A percentile compares a stretch with the other conserved stretches of the same genome.
Evolutionary conservation across 1,140 invertebrate genomes (phyloP).

Genomic region (Pogonomyrmex californicus): DNA sequence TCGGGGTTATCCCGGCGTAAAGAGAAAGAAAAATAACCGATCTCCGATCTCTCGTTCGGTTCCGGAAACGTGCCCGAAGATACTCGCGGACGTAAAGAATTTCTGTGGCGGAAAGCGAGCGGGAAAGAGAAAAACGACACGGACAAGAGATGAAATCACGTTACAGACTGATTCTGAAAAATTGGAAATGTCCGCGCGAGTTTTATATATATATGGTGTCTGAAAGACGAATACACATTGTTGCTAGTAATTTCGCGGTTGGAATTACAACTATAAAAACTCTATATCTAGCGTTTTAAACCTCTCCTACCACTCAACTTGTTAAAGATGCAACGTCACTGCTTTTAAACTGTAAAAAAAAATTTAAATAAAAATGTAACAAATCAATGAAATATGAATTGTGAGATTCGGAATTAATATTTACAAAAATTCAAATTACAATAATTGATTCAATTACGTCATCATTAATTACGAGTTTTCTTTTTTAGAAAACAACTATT

Average conservation of each 20-base stretch:
- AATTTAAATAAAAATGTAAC: not conserved
- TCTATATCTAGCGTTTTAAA: not conserved
- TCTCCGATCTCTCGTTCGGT: conserved; percentile 48
- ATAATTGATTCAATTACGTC: not conserved
- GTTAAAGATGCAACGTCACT: not conserved
- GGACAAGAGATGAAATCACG: conserved; percentile 45
- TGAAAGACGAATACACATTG: not conserved
- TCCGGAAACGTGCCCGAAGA: conserved; percentile 48
- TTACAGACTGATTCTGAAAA: conserved; percentile 49
- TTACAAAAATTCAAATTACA: not conserved
- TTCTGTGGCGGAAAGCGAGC: not conserved
- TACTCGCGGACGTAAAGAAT: conserved; percentile 40
- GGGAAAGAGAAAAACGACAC: conserved; percentile 13
- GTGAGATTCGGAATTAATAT: not conserved
- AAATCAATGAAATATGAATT: not conserved
- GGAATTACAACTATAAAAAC: not conserved
- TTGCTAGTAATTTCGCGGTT: not conserved
- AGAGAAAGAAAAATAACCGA: conserved; percentile 67
- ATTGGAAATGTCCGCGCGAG: conserved; percentile 49
- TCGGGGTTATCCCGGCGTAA: conserved; percentile 25
- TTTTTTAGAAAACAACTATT: conserved; percentile 30
- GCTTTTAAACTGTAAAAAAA: not conserved
- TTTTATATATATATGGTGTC: not conserved
- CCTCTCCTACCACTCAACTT: too few relatives aligned
- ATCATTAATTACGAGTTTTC: not conserved